Evolutionary conservation across 2,113 vertebrate genomes (phyloP).

Genomic region (Delphinapterus leucas): DNA sequence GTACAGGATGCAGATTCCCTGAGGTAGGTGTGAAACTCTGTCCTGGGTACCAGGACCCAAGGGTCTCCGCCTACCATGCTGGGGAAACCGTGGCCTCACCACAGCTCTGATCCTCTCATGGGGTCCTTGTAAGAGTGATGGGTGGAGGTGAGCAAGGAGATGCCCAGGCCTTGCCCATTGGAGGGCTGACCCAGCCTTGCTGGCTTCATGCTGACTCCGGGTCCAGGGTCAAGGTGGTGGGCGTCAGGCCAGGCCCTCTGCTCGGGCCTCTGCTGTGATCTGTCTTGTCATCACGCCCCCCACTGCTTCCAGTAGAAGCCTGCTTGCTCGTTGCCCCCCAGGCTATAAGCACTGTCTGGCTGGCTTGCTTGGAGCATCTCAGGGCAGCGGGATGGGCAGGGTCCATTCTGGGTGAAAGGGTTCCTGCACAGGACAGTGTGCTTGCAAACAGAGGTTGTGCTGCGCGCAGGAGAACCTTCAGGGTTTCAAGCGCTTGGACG

Average conservation of each 20-base stretch:
- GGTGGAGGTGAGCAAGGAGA: not conserved
- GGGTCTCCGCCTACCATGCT: not conserved
- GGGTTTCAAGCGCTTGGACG: not conserved
- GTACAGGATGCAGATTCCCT: not conserved
- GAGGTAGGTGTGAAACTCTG: not conserved
- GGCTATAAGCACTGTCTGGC: not conserved
- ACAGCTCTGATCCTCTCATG: not conserved
- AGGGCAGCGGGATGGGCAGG: not conserved
- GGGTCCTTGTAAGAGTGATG: not conserved
- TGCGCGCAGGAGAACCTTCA: not conserved
- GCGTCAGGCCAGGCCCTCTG: too few species aligned
- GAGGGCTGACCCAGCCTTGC: not conserved
- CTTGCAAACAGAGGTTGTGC: not conserved
- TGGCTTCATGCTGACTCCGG: not conserved
- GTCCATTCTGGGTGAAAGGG: not conserved
- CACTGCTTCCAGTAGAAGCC: too few species aligned
- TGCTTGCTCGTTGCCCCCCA: not conserved
- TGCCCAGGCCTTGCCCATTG: not conserved
- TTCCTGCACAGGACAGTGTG: not conserved
- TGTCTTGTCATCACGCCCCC: not conserved
- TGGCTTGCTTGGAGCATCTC: not conserved
- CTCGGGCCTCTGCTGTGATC: not conserved
- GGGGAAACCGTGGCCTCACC: not conserved
- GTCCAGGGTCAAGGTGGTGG: not conserved
- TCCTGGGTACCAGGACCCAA: too few species aligned